A percentile compares a stretch with the other conserved stretches of the same genome.
Conservation (phyloP, 2,113 vertebrate species). For the Rhynchopsitta pachyrhyncha region DNA sequence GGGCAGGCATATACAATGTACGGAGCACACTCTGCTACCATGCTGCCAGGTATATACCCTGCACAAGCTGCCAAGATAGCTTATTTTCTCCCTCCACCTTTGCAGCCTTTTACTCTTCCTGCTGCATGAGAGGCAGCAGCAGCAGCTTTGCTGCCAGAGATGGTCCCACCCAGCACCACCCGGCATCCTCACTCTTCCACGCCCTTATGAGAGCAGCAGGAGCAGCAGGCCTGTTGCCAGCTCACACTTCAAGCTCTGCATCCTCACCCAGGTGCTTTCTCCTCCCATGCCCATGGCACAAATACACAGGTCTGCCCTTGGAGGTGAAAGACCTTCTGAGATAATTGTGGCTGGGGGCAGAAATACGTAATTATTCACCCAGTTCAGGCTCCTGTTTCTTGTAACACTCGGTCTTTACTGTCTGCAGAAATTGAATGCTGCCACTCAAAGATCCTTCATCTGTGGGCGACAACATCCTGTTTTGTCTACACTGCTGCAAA, state of each 20-base stretch:
- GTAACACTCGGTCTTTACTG: not conserved
- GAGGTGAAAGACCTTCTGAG: not conserved
- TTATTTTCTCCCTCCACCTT: not conserved
- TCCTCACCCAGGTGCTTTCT: not conserved
- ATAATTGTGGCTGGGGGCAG: not conserved
- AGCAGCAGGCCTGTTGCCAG: not conserved
- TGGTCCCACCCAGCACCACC: not conserved
- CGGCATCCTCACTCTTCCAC: rapidly evolving
- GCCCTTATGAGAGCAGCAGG: not conserved
- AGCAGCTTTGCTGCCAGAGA: not conserved
- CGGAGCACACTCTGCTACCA: not conserved
- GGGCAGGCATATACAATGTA: not conserved
- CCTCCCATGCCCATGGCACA: not conserved
- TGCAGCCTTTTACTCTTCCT: not conserved
- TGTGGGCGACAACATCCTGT: not conserved
- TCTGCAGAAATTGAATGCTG: not conserved
- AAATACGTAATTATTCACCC: not conserved
- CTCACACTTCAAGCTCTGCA: not conserved
- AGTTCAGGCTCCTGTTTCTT: not conserved
- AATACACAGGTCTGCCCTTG: not conserved
- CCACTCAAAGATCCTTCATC: not conserved
- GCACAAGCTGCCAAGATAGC: not conserved
- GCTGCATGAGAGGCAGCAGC: not conserved
- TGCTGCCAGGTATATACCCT: not conserved
- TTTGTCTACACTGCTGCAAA: slow-evolving; percentile 3